Percentiles rank a stretch among this genome's conserved stretches.
These are phyloP conservation scores for Actinia tenebrosa DNA, from an alignment of 64 coral and sea anemone species.

Conservation along the genomic window DNA sequence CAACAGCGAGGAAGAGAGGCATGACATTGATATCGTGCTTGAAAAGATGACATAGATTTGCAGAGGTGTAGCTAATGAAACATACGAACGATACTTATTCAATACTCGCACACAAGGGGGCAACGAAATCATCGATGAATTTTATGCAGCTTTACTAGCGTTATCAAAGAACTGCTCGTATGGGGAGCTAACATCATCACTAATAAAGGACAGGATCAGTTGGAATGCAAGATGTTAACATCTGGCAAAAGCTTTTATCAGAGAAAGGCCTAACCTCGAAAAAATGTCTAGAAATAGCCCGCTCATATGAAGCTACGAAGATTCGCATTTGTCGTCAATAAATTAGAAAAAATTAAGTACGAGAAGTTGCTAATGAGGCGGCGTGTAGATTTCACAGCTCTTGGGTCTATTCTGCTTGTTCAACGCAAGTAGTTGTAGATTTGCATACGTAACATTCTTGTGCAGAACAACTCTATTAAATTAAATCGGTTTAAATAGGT, in stretches of 20 bases:
- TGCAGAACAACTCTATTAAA: too few species aligned
- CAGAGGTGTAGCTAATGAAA: constrained; percentile 49
- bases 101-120: constrained; percentile 36
- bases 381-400: too few species aligned
- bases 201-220: constrained; percentile 32
- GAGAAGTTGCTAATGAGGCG: too few species aligned
- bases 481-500: too few species aligned
- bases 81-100: constrained; percentile 54
- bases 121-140: constrained; percentile 40
- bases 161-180: constrained; percentile 59
- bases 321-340: not conserved
- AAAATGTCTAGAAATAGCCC: constrained; percentile 2
- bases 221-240: not conserved
- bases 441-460: too few species aligned
- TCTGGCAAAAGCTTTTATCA: not conserved
- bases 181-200: constrained; percentile 12
- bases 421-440: too few species aligned
- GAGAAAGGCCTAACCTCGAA: not conserved
- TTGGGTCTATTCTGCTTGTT: too few species aligned
- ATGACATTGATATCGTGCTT: constrained; percentile 46
- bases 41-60: constrained; percentile 41
- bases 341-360: too few species aligned
- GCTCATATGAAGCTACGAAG: constrained; percentile 49
- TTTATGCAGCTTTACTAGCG: constrained; percentile 23
- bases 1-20: constrained; percentile 6